Percentiles rank a stretch among this genome's conserved stretches.
These are phyloP conservation scores for Zaprionus gabonicus DNA, from an alignment of 1,140 invertebrate species.

Conservation along the genomic window DNA sequence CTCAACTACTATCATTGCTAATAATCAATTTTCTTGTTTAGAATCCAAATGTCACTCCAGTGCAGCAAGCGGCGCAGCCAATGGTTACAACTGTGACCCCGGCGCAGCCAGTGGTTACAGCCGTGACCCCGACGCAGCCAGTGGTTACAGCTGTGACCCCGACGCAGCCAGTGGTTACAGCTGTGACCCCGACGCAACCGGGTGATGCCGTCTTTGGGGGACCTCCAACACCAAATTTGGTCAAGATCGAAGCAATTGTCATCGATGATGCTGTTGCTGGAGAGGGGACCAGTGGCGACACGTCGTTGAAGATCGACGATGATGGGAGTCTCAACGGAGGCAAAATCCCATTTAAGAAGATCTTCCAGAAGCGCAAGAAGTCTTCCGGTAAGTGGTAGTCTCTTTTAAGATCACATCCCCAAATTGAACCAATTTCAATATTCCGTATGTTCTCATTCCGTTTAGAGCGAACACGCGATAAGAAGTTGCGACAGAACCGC, in stretches of 20 bases:
- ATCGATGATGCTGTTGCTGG: neutral
- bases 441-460: neutral
- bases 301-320: neutral
- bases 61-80: no score
- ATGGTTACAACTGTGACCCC: neutral
- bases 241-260: slow-evolving; percentile 46
- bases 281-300: slow-evolving; percentile 1
- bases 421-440: neutral
- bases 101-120: neutral
- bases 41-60: slow-evolving; percentile 51
- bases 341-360: slow-evolving; percentile 80
- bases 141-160: neutral
- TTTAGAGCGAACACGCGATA: slow-evolving; percentile 84
- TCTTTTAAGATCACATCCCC: neutral
- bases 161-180: neutral
- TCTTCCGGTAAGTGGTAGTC: slow-evolving; percentile 63
- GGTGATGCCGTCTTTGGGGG: neutral
- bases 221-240: slow-evolving; percentile 28
- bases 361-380: slow-evolving; percentile 81
- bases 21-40: slow-evolving; percentile 33
- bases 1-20: neutral
- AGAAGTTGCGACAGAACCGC: slow-evolving; percentile 89
- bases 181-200: neutral
- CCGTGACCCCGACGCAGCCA: no score
- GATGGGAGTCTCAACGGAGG: slow-evolving; percentile 45